Evolutionary conservation across 2,888 invertebrate genomes (phyloP).

Genomic region (Pandemis heparana): DNA sequence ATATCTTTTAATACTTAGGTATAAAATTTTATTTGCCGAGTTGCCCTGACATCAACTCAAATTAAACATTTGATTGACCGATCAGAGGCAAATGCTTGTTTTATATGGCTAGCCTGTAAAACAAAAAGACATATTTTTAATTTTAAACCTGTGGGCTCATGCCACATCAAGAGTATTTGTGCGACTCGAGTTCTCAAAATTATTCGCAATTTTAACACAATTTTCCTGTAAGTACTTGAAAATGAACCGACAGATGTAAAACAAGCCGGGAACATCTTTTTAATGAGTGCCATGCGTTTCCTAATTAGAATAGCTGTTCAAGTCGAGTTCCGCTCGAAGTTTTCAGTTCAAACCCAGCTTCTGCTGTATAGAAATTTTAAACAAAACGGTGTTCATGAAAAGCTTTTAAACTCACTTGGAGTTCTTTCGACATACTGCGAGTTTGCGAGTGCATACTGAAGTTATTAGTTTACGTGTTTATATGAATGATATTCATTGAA

Average conservation of each 20-base stretch:
- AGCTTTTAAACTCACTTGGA: slow-evolving; percentile 8
- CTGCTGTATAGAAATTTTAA: background rate
- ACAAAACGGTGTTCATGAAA: slow-evolving; percentile 8
- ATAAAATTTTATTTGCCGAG: too few species aligned
- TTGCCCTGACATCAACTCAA: too few species aligned
- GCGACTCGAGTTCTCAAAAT: background rate
- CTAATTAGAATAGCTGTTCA: slow-evolving; percentile 26
- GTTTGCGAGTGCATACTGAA: background rate
- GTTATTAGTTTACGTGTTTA: background rate
- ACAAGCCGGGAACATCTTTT: slow-evolving; percentile 26
- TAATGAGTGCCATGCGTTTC: slow-evolving; percentile 39
- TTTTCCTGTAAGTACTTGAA: slow-evolving; percentile 19
- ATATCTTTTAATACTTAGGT: too few species aligned
- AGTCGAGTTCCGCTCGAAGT: background rate
- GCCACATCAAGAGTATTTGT: background rate
- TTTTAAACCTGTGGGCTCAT: too few species aligned
- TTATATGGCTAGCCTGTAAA: too few species aligned
- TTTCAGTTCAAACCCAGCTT: background rate
- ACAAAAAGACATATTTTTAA: too few species aligned
- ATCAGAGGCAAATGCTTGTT: too few species aligned
- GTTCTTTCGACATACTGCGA: slow-evolving; percentile 12
- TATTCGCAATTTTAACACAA: background rate
- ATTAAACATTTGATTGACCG: too few species aligned
- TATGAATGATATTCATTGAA: background rate
- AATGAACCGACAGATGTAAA: slow-evolving; percentile 24